Evolutionary conservation across 2,888 invertebrate species (phyloP).

Genomic region (Tenthredo amoena): DNA sequence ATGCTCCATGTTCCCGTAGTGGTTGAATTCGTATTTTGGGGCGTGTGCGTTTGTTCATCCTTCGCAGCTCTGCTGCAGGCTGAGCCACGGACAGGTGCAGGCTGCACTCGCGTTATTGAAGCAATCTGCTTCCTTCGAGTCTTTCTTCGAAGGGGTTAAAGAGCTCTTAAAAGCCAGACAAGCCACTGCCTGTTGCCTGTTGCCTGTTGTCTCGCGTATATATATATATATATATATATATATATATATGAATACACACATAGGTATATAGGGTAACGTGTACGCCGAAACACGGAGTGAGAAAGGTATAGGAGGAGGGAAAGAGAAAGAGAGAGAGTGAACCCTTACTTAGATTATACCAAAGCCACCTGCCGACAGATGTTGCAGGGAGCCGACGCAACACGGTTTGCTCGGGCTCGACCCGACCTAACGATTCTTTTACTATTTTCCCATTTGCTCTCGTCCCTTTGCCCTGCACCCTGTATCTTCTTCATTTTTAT

Average conservation of each 20-base stretch:
- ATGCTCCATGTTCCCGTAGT: constrained; percentile 22
- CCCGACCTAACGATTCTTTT: constrained; percentile 52
- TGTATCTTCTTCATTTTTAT: constrained; percentile 48
- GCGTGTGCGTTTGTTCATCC: constrained; percentile 34
- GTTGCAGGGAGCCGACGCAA: constrained; percentile 60
- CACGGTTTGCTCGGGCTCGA: constrained; percentile 54
- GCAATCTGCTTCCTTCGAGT: constrained; percentile 50
- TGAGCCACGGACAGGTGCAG: constrained; percentile 39
- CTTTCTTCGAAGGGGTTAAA: constrained; percentile 57
- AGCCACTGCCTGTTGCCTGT: constrained; percentile 50
- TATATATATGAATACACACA: not conserved
- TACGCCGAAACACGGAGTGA: constrained; percentile 24
- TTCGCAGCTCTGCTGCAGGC: not conserved
- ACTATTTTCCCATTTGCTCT: constrained; percentile 55
- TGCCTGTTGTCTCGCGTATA: constrained; percentile 43
- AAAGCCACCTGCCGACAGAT: constrained; percentile 75
- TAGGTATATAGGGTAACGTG: constrained; percentile 21
- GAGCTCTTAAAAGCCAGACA: constrained; percentile 58
- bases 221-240: not conserved
- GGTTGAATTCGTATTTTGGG: constrained; percentile 5
- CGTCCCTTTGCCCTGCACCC: constrained; percentile 59
- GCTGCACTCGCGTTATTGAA: constrained; percentile 45
- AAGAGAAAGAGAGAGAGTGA: constrained; percentile 51
- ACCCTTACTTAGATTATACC: constrained; percentile 58
- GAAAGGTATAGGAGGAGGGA: constrained; percentile 1